Conservation (phyloP, 2,888 invertebrate genomes). For the Vannuccia rotundouncinata region DNA sequence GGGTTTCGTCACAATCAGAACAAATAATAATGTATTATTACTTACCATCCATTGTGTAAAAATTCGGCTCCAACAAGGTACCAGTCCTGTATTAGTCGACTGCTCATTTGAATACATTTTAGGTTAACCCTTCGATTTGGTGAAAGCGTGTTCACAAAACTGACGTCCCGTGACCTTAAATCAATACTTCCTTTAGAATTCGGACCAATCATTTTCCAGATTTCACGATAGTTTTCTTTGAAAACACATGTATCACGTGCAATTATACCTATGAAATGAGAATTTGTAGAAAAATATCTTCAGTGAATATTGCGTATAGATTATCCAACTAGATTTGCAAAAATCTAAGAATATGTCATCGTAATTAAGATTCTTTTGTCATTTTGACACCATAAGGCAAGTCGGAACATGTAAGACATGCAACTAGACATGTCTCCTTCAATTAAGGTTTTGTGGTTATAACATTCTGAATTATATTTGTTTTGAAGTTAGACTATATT, state of each 20-base stretch:
- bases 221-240: slow-evolving; percentile 17
- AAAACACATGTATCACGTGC: slow-evolving; percentile 25
- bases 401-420: too few species aligned
- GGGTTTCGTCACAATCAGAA: not conserved
- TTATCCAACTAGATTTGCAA: too few species aligned
- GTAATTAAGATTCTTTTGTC: too few species aligned
- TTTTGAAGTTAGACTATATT: too few species aligned
- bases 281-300: too few species aligned
- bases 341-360: too few species aligned
- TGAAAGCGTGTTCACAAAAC: slow-evolving; percentile 15
- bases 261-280: not conserved
- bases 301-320: too few species aligned
- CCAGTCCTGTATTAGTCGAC: slow-evolving; percentile 11
- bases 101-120: slow-evolving; percentile 28
- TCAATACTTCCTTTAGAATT: not conserved
- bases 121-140: slow-evolving; percentile 1
- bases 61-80: slow-evolving; percentile 17
- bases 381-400: too few species aligned
- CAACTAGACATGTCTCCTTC: too few species aligned
- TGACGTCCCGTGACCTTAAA: not conserved
- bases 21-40: not conserved
- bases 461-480: too few species aligned
- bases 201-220: slow-evolving; percentile 1
- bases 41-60: slow-evolving; percentile 32
- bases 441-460: too few species aligned